Evolutionary conservation across 2,888 invertebrate species (phyloP), one percentile per base, ranked within the genome.

Genomic region (Mylabris sibirica): DNA sequence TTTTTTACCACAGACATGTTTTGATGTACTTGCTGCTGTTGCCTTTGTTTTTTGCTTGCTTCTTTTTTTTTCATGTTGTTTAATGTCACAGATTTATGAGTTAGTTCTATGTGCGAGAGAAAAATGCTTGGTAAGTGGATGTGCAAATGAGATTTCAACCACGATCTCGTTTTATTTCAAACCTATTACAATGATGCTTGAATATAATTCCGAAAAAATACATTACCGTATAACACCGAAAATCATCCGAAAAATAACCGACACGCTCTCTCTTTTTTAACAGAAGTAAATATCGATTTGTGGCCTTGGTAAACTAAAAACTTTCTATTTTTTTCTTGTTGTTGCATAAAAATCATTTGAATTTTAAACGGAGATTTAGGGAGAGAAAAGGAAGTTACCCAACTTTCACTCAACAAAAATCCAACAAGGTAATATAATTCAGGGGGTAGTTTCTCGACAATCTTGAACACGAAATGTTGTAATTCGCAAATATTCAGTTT

Each of bases 1-100:
- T 81, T 82, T 82, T 81, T 82, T 82, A 81, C 77, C 78, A 74
- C 81, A 78, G 82, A 83, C 82, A 81, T 82, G 83, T 83, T 83
- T 83, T 83, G 83, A 83, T 83, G 81, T 83, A 82, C 81, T 81
- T 78, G 76, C 74, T 70, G 80, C 78, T 78, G 76, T 74, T 70
- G 80, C 78, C 77, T 82, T 82, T 82, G 81, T 81, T 82, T 82
- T 82, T 5, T 44, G n/a, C n/a, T 17, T n/a, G 44, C n/a, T 49
- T 20, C 20, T 49, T 49, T 20, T 3, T 49, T 20, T 44, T 17
- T n/a, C 3, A 14, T 44, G 5, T 44, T 44, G 14, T 20, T 82
- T 80, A 79, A 80, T 82, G 80, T 79, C 81, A 76, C 77, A 79
- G 81, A 83, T 83, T 83, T 83, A 83, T 83, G 80, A 74, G 75